Evolutionary conservation across 2,888 invertebrate species (phyloP).

Genomic region (Andrena chrysosceles): DNA sequence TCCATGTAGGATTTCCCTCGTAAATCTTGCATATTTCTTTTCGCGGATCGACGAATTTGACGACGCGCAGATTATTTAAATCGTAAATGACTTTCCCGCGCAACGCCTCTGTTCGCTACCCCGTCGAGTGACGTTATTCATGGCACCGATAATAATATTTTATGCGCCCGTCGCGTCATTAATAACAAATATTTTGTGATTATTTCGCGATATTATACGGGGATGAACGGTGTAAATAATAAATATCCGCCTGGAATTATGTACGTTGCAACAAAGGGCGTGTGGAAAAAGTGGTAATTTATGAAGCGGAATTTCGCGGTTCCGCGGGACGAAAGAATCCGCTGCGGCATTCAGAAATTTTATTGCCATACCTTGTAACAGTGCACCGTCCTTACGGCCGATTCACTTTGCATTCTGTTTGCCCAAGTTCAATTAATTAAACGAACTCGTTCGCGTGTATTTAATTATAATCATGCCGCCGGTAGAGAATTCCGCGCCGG

Average conservation of each 20-base stretch:
- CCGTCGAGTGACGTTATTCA: constrained; percentile 16
- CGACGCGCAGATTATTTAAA: background rate
- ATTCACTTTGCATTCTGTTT: constrained; percentile 40
- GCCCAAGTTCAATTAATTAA: constrained; percentile 45
- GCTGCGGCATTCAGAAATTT: background rate
- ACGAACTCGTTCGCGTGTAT: constrained; percentile 37
- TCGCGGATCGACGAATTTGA: constrained; percentile 12
- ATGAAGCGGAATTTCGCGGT: constrained; percentile 21
- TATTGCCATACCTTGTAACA: constrained; percentile 28
- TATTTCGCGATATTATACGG: constrained; percentile 46
- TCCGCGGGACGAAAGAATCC: background rate
- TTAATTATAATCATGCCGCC: constrained; percentile 54
- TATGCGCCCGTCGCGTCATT: constrained; percentile 22
- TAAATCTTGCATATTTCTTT: constrained; percentile 31
- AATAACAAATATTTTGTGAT: constrained; percentile 53
- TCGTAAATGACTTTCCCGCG: constrained; percentile 5
- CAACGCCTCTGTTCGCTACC: background rate
- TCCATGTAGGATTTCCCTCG: constrained; percentile 16
- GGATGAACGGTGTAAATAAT: constrained; percentile 34
- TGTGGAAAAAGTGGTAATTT: constrained; percentile 21
- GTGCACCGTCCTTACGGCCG: background rate
- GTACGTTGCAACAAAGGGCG: constrained; percentile 9
- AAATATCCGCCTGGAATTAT: background rate
- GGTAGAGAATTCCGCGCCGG: background rate
- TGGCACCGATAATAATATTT: constrained; percentile 40